Percentiles rank a stretch among this genome's conserved stretches.
These are phyloP conservation scores for Xanthorhoe designata DNA, from an alignment of 2,888 invertebrate species.

Conservation along the genomic window DNA sequence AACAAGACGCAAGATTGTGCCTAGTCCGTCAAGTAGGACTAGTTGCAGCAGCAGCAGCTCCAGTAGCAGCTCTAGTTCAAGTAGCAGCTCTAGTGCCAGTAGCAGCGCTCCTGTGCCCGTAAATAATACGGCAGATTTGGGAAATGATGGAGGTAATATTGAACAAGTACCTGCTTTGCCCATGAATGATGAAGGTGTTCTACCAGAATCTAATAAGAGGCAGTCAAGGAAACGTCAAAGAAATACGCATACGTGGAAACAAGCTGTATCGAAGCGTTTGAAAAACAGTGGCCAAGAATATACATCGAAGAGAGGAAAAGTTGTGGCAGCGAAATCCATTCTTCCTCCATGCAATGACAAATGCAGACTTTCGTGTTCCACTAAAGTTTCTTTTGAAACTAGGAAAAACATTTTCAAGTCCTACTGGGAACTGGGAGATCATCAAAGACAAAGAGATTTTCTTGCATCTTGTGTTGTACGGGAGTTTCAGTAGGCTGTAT, in stretches of 20 bases:
- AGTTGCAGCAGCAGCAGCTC: too few species aligned
- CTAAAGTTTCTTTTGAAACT: slow-evolving; percentile 36
- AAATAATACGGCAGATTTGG: too few species aligned
- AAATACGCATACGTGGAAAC: slow-evolving; percentile 39
- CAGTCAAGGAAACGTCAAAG: slow-evolving; percentile 36
- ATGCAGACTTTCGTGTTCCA: slow-evolving; percentile 40
- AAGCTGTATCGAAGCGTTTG: slow-evolving; percentile 36
- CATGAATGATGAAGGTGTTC: too few species aligned
- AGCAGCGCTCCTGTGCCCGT: too few species aligned
- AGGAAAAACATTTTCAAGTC: slow-evolving; percentile 39
- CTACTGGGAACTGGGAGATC: slow-evolving; percentile 39
- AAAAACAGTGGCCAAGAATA: slow-evolving; percentile 40
- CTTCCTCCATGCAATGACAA: slow-evolving; percentile 35
- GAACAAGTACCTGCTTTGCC: too few species aligned
- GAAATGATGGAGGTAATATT: too few species aligned
- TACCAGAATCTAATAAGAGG: slow-evolving; percentile 14
- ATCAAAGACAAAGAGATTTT: slow-evolving; percentile 41
- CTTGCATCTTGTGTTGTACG: slow-evolving; percentile 42
- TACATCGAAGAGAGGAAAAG: slow-evolving; percentile 22
- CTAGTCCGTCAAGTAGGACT: too few species aligned
- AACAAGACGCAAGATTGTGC: too few species aligned
- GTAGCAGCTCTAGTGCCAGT: too few species aligned
- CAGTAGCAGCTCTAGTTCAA: too few species aligned
- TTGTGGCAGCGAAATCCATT: slow-evolving; percentile 35
- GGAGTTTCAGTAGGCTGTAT: too few species aligned